Evolutionary conservation across 2,113 vertebrate genomes (phyloP).

Genomic region (Brevimyrus niger): DNA sequence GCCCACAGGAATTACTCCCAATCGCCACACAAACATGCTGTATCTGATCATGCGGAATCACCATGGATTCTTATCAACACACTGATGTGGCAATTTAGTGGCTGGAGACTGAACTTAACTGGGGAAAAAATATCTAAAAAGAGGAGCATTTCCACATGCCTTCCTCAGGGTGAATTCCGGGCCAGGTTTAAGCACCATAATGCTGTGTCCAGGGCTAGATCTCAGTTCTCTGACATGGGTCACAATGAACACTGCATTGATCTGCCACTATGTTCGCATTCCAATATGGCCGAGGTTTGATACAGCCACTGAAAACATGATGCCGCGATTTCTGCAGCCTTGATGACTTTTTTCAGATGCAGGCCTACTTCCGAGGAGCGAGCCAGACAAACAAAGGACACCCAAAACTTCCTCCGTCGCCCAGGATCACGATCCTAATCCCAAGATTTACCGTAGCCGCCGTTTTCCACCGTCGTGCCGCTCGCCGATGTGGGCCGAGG

Average conservation of each 20-base stretch:
- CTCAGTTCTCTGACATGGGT: not conserved
- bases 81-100: not conserved
- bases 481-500: slow-evolving; percentile 1
- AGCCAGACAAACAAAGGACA: not conserved
- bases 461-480: slow-evolving; percentile 7
- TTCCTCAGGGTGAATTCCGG: not conserved
- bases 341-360: not conserved
- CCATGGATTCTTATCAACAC: not conserved
- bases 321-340: not conserved
- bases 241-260: not conserved
- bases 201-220: not conserved
- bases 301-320: not conserved
- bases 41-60: not conserved
- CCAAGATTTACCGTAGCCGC: slow-evolving; percentile 27
- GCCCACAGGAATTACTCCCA: not conserved
- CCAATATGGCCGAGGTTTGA: not conserved
- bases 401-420: not conserved
- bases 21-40: not conserved
- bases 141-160: not conserved
- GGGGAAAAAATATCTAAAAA: not conserved
- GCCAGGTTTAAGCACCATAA: not conserved
- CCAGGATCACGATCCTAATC: slow-evolving; percentile 37
- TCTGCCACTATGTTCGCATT: not conserved
- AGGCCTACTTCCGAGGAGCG: slow-evolving; percentile 2
- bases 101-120: not conserved